phyloP scores from a whole-genome alignment of 2,888 invertebrate genomes.

The Aspidiotus destructor region DNA sequence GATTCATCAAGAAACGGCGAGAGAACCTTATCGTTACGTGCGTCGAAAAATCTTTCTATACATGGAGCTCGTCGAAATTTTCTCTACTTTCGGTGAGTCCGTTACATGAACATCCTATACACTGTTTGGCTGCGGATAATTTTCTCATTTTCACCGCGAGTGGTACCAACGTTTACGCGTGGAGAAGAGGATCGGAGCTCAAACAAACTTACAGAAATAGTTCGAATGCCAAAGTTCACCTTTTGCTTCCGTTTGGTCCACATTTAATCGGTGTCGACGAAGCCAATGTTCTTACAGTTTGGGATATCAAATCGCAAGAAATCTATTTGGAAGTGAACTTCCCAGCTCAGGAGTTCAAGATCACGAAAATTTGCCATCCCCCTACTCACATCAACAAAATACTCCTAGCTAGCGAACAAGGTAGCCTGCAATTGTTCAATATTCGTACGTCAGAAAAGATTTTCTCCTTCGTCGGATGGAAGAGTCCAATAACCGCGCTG shows the following conservation, averaged over 20 bases:
- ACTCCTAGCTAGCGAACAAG: constrained; percentile 75
- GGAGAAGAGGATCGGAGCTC: constrained; percentile 76
- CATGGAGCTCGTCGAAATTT: constrained; percentile 75
- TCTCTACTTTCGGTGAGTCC: constrained; percentile 74
- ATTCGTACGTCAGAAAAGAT: constrained; percentile 64
- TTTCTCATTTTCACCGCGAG: constrained; percentile 69
- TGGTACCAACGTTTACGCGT: constrained; percentile 68
- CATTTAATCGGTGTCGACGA: constrained; percentile 79
- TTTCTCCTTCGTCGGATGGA: constrained; percentile 68
- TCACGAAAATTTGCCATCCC: constrained; percentile 81
- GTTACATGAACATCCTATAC: constrained; percentile 68
- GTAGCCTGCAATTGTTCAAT: constrained; percentile 82
- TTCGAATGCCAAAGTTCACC: constrained; percentile 53
- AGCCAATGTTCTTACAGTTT: constrained; percentile 64
- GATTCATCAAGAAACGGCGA: constrained; percentile 73
- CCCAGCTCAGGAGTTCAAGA: constrained; percentile 57
- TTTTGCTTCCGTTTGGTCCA: constrained; percentile 73
- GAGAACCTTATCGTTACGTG: constrained; percentile 83
- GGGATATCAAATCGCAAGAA: constrained; percentile 70
- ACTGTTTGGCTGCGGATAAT: constrained; percentile 64
- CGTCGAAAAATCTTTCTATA: constrained; percentile 85
- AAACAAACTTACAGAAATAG: constrained; percentile 73
- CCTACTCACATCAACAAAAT: constrained; percentile 91
- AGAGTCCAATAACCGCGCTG: constrained; percentile 57
- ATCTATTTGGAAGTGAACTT: constrained; percentile 60